phyloP scores from a whole-genome alignment of 2,113 vertebrate genomes.

The Peromyscus californicus region DNA sequence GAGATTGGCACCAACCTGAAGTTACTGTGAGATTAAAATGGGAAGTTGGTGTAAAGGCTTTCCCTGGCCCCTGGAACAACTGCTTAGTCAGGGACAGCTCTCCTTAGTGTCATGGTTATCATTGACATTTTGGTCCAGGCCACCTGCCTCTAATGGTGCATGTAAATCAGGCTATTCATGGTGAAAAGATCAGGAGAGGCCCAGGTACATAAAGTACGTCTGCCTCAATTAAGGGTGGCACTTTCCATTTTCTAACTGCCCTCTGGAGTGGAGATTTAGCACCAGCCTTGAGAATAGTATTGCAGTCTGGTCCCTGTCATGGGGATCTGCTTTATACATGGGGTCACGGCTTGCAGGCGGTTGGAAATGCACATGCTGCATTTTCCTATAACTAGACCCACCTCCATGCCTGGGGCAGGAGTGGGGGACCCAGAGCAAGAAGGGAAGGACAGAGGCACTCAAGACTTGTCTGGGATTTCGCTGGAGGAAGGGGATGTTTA shows the following conservation, averaged over 20 bases:
- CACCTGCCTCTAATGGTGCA: neutral
- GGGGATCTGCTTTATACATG: neutral
- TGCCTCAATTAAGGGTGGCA: neutral
- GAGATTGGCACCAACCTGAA: neutral
- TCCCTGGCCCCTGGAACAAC: neutral
- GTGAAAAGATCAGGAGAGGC: constrained; percentile 38
- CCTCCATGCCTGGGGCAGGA: neutral
- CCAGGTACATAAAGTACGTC: neutral
- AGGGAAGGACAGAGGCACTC: neutral
- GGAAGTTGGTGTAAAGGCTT: neutral
- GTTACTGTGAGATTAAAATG: neutral
- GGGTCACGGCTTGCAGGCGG: neutral
- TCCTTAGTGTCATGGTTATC: constrained; percentile 13
- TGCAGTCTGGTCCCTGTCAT: neutral
- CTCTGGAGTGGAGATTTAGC: neutral
- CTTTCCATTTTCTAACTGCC: constrained; percentile 42
- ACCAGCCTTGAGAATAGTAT: neutral
- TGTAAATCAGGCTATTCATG: neutral
- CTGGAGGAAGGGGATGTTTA: neutral
- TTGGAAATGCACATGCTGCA: neutral
- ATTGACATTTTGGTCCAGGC: constrained; percentile 49
- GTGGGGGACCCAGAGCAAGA: neutral
- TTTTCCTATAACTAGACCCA: neutral
- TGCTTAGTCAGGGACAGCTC: neutral
- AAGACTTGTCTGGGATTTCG: neutral